These are phyloP conservation scores for Mylabris phalerata DNA, from an alignment of 1,140 invertebrate species.

Conservation along the genomic window DNA sequence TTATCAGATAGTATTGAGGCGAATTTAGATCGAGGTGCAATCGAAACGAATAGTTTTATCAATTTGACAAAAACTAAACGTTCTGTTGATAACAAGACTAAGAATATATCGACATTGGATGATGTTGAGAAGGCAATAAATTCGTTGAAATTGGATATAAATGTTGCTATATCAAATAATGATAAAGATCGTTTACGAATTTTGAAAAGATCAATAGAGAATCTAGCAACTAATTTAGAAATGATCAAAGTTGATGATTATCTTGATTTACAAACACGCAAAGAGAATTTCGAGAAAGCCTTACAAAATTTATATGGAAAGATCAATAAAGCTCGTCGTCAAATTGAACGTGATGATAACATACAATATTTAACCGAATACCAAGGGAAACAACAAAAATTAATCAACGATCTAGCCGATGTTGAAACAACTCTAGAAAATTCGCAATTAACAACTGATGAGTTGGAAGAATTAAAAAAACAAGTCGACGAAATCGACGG, in stretches of 20 bases:
- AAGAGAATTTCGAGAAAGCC: conserved; percentile 15
- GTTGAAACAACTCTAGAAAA: conserved; percentile 14
- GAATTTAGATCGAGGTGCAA: too few relatives aligned
- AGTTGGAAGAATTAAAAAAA: too few relatives aligned
- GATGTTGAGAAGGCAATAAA: conserved; percentile 2
- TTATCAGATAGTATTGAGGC: too few relatives aligned
- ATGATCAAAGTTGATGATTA: conserved; percentile 18
- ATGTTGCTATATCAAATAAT: background rate
- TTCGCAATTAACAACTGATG: background rate
- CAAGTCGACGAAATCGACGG: too few relatives aligned
- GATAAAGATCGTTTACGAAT: background rate
- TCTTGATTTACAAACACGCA: conserved; percentile 15
- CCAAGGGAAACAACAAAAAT: conserved; percentile 10
- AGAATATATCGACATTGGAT: background rate
- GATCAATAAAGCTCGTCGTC: conserved; percentile 18
- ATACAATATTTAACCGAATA: conserved; percentile 8
- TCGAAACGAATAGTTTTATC: too few relatives aligned
- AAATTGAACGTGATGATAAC: conserved; percentile 9
- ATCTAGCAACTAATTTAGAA: conserved; percentile 20
- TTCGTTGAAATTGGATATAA: conserved; percentile 2
- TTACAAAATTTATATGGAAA: conserved; percentile 12
- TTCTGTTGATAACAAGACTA: background rate
- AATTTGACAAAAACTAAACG: background rate
- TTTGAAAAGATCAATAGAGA: conserved; percentile 1
- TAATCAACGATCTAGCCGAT: conserved; percentile 18